Percentiles rank a stretch among this genome's conserved stretches.
These are phyloP conservation scores for Danaus plexippus DNA, from an alignment of 1,140 invertebrate genomes.

Conservation along the genomic window DNA sequence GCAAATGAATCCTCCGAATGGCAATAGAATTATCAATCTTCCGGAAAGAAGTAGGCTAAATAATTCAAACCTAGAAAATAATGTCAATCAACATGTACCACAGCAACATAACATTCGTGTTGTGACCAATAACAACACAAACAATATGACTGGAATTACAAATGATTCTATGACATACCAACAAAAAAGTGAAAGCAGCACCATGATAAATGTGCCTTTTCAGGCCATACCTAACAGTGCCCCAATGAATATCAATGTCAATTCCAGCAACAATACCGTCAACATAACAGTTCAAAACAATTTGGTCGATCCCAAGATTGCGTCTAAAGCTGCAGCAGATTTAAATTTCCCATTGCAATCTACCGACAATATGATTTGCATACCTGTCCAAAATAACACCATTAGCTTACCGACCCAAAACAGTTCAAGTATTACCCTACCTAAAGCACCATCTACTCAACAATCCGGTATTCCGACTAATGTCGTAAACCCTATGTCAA, in stretches of 20 bases:
- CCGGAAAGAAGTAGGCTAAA: conserved; percentile 60
- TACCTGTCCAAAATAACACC: conserved; percentile 58
- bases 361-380: conserved; percentile 58
- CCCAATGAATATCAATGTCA: conserved; percentile 67
- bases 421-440: conserved; percentile 73
- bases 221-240: conserved; percentile 66
- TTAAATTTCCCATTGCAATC: conserved; percentile 60
- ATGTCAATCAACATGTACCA: conserved; percentile 53
- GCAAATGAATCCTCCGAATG: conserved; percentile 64
- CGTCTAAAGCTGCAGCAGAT: conserved; percentile 56
- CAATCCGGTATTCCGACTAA: conserved; percentile 77
- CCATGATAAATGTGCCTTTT: conserved; percentile 66
- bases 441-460: conserved; percentile 73
- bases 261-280: conserved; percentile 66
- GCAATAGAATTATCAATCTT: conserved; percentile 63
- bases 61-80: conserved; percentile 48
- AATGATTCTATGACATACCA: conserved; percentile 53
- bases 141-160: conserved; percentile 42
- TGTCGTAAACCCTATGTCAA: conserved; percentile 77
- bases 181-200: conserved; percentile 55
- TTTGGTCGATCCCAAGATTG: conserved; percentile 64
- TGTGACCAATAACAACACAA: conserved; percentile 56
- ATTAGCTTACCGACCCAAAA: conserved; percentile 67
- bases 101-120: conserved; percentile 66
- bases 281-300: conserved; percentile 68